Conservation (phyloP, 1,140 invertebrate genomes). For the Drosophila jambulina region DNA sequence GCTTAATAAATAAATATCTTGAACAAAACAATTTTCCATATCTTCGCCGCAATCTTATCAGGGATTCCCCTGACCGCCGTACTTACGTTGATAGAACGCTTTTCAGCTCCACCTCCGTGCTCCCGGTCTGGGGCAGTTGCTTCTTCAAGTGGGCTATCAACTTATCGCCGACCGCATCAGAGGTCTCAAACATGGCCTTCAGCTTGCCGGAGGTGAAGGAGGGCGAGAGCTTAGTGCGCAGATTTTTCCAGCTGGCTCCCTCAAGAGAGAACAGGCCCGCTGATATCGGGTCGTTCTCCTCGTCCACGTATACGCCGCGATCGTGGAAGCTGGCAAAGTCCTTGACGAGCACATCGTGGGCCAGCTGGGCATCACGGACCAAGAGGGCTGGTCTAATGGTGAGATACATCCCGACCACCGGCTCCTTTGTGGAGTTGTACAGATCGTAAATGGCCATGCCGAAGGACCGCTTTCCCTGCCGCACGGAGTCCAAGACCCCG, state of each 20-base stretch:
- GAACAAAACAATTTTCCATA: background rate
- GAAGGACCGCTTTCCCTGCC: slow-evolving; percentile 56
- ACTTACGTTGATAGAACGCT: slow-evolving; percentile 59
- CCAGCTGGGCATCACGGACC: slow-evolving; percentile 85
- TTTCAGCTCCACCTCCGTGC: slow-evolving; percentile 63
- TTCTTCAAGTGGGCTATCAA: slow-evolving; percentile 68
- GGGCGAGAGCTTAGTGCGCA: slow-evolving; percentile 86
- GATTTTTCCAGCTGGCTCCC: background rate
- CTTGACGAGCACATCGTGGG: slow-evolving; percentile 84
- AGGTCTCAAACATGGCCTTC: slow-evolving; percentile 86
- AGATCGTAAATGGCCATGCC: slow-evolving; percentile 71
- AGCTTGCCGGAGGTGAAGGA: slow-evolving; percentile 87
- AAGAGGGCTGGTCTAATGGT: slow-evolving; percentile 82
- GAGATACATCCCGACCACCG: slow-evolving; percentile 78
- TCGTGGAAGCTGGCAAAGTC: slow-evolving; percentile 85
- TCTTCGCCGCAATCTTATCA: background rate
- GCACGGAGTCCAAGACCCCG: slow-evolving; percentile 60
- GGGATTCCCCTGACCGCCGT: background rate
- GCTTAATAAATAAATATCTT: background rate
- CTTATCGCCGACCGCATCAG: slow-evolving; percentile 84
- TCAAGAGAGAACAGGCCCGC: slow-evolving; percentile 40
- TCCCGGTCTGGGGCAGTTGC: slow-evolving; percentile 23
- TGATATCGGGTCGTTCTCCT: slow-evolving; percentile 73
- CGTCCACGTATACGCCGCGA: slow-evolving; percentile 83
- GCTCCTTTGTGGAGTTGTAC: slow-evolving; percentile 56